Base-by-base conservation (phyloP, 2,797 vertebrate genomes). In the Diplodus puntazzo region DNA sequence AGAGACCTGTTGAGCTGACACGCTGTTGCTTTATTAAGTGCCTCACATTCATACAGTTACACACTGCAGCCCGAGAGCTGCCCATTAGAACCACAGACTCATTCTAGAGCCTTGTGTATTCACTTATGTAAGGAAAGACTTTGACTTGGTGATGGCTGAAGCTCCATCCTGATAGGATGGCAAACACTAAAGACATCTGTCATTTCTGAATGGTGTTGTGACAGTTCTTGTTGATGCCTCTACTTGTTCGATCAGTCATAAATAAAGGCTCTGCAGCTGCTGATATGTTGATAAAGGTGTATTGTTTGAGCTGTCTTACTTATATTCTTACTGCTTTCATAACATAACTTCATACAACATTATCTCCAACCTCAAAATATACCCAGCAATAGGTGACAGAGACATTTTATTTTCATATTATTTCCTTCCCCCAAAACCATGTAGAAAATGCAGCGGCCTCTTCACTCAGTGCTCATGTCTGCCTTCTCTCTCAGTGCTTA, bases 1-100 rank as follows among this genome's bases (percentile, higher is more conserved):
- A 4, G 42, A 78, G 74, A 75, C 18, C 53, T 79, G 86, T 64
- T 5, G 85, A 79, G 79, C 58, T 20, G 2, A 75, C 83, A 7
- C 17, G 0, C 72, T 77, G 57, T 57, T 62, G 81, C 79, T 69
- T 79, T 64, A 65, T 79, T 69, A 75, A 55, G 70, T 23, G 18
- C 48, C 20, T 21, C 57, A 59, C 52, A 54, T 30, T 34, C 30
- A 48, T 5, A 18, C 23, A 66, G 20, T 11, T 8, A 34, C 14
- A 65, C 52, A 39, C 57, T 27, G 7, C 46, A 27, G 65, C 8
- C 30, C 17, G 17, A 18, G n/a, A 34, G 55, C 55, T 49, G 59
- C 5, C 21, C 23, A 45, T 11, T 48, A 25, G 0, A 14, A 59
- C 54, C 49, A 50, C 21, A 60, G 49, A 16, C 62, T 71, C 50